These are phyloP conservation scores for Paradoxurus hermaphroditus DNA, from an alignment of 2,113 vertebrate genomes.

Conservation along the genomic window DNA sequence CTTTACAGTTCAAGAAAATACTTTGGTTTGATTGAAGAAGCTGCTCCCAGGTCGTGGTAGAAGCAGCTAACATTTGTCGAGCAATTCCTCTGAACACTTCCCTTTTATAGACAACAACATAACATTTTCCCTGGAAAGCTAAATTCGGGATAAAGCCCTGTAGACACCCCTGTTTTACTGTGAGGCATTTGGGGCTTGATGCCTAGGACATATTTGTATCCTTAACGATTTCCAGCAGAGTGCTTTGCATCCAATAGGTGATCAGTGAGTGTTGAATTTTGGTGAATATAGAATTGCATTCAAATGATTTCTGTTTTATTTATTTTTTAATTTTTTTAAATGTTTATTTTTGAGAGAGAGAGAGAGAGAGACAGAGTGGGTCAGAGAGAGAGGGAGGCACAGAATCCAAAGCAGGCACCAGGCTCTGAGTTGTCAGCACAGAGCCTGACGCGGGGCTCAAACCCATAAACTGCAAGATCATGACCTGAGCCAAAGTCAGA, in stretches of 20 bases:
- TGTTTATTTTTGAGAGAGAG: too few species aligned
- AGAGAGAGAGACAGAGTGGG: too few species aligned
- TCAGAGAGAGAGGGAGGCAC: too few species aligned
- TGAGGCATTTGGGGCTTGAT: neutral
- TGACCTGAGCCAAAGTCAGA: too few species aligned
- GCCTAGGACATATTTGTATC: neutral
- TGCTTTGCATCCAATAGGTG: neutral
- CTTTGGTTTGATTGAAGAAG: constrained; percentile 2
- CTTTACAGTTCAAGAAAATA: constrained; percentile 29
- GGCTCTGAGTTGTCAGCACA: too few species aligned
- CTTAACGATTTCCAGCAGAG: neutral
- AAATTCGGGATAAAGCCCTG: neutral
- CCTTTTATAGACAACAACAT: neutral
- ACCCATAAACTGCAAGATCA: too few species aligned
- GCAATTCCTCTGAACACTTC: neutral
- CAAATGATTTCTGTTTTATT: neutral
- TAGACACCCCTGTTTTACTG: neutral
- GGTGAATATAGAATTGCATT: neutral
- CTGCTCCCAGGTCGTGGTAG: neutral
- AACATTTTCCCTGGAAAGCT: neutral
- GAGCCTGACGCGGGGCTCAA: too few species aligned
- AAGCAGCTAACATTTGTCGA: constrained; percentile 3
- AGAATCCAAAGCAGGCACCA: too few species aligned
- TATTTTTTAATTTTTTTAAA: too few species aligned
- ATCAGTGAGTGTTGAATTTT: neutral